Conservation (phyloP, 2,797 vertebrate species). For the Psittacula echo region DNA sequence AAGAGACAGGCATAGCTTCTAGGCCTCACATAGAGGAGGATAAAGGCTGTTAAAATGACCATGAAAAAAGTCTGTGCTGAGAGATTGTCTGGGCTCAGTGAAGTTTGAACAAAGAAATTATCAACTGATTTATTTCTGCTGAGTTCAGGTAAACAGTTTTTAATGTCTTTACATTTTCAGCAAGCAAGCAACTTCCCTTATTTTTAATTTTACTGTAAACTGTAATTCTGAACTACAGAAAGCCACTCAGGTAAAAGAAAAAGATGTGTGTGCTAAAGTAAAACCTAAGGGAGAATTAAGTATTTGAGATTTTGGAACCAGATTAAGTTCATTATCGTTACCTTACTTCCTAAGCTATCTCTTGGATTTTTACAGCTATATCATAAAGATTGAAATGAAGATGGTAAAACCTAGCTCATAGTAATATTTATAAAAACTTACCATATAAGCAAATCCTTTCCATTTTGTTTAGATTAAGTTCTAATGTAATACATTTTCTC, state of each 20-base stretch:
- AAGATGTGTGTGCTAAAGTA: background rate
- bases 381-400: background rate
- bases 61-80: background rate
- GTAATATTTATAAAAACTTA: background rate
- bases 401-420: background rate
- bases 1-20: background rate
- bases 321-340: background rate
- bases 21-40: too few species aligned
- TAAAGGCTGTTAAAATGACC: background rate
- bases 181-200: background rate
- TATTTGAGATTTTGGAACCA: background rate
- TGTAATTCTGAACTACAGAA: background rate
- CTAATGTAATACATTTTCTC: background rate
- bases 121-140: background rate
- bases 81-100: background rate
- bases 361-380: background rate
- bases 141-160: background rate
- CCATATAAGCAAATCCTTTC: background rate
- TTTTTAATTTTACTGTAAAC: background rate
- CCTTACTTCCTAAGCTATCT: background rate
- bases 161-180: background rate
- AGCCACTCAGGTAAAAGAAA: background rate
- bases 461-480: background rate
- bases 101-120: background rate
- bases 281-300: background rate